Percentiles rank a stretch among this genome's conserved stretches.
Evolutionary conservation across 2,113 vertebrate species (phyloP).

Genomic region (Ceratotherium simum): DNA sequence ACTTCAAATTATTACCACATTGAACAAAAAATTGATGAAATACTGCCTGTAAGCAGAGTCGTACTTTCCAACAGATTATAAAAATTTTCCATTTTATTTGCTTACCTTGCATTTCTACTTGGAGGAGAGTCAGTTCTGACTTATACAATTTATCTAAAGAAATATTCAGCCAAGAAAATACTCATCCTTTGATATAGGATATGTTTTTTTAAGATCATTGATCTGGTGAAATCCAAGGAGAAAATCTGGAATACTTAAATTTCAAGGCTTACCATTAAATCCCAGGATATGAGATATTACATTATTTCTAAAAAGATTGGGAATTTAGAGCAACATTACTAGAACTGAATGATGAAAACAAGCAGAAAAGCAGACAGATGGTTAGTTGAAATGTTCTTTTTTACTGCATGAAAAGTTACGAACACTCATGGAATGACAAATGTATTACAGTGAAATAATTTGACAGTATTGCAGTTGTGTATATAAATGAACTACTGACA

Average conservation of each 20-base stretch:
- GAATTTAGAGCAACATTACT: conserved; percentile 26
- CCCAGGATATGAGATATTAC: not conserved
- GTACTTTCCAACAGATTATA: not conserved
- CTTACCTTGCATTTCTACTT: conserved; percentile 36
- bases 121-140: not conserved
- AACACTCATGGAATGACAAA: conserved; percentile 73
- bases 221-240: conserved; percentile 28
- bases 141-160: conserved; percentile 41
- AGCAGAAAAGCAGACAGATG: conserved; percentile 61
- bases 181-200: not conserved
- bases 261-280: conserved; percentile 31
- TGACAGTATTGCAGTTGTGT: conserved; percentile 64
- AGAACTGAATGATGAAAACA: conserved; percentile 51
- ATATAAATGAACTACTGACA: conserved; percentile 73
- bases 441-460: conserved; percentile 73
- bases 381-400: conserved; percentile 74
- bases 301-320: conserved; percentile 48
- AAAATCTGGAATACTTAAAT: conserved; percentile 40
- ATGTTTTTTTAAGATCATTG: conserved; percentile 28
- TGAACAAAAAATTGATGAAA: not conserved
- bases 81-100: not conserved
- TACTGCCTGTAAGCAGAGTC: not conserved
- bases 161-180: conserved; percentile 31
- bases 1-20: not conserved
- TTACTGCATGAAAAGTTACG: conserved; percentile 65